Evolutionary conservation across 1,140 invertebrate species (phyloP).

Genomic region (Aporrectodea caliginosa): DNA sequence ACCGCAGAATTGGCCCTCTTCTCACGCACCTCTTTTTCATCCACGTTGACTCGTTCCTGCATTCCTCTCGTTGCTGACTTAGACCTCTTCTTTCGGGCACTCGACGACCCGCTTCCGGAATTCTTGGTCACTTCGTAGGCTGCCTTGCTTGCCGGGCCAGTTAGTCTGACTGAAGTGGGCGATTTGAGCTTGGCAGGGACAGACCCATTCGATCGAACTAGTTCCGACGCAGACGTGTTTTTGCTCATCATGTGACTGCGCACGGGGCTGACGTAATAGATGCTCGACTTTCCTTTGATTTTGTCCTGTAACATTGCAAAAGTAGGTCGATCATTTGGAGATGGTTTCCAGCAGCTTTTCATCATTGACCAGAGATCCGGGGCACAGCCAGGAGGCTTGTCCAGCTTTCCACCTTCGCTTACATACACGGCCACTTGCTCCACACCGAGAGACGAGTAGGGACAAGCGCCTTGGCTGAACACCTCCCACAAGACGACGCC

Average conservation of each 20-base stretch:
- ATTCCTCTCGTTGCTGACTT: neutral
- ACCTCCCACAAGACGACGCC: constrained; percentile 97
- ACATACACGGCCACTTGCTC: constrained; percentile 60
- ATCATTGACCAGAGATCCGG: constrained; percentile 27
- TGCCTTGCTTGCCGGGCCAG: neutral
- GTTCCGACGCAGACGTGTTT: neutral
- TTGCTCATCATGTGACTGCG: neutral
- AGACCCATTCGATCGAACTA: neutral
- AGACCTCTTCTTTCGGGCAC: neutral
- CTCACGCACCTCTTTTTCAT: neutral
- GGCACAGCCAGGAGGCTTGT: constrained; percentile 29
- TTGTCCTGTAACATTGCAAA: constrained; percentile 27
- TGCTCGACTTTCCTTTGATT: constrained; percentile 22
- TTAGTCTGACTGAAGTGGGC: neutral
- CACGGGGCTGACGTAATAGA: neutral
- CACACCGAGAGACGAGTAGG: constrained; percentile 85
- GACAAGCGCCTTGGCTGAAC: constrained; percentile 86
- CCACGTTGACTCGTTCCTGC: neutral
- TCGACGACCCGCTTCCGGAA: neutral
- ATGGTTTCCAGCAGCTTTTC: constrained; percentile 27
- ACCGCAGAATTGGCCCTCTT: neutral
- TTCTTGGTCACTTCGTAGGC: neutral
- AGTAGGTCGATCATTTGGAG: constrained; percentile 23
- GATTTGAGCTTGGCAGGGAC: neutral
- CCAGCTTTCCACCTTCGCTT: constrained; percentile 25